Base-by-base conservation (phyloP, 2,113 vertebrate genomes). In the Toxotes jaculatrix region DNA sequence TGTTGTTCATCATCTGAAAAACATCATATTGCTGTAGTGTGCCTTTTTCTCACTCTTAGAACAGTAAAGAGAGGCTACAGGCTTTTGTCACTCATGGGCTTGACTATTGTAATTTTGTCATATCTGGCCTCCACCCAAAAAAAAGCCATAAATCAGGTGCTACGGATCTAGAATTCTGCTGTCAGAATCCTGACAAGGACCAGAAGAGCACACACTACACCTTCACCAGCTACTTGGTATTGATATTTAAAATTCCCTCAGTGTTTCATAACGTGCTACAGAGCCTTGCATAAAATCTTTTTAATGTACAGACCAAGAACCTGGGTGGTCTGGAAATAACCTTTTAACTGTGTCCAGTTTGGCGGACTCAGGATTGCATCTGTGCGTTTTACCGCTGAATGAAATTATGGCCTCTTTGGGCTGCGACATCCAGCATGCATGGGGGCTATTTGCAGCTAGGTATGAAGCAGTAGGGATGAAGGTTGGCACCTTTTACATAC, bases 61-160 rank as follows among this genome's bases (percentile, higher is more conserved):
- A 14, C 14, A 43, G 14, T 40, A 27, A 42, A 56, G 11, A 9
- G 17, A 63, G 7, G 56, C 55, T 38, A 31, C 40, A 36, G 42
- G n/a, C 47, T 36, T 53, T 65, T 57, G 65, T 69, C 23, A 60
- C 27, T 11, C 3, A 32, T 10, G 2, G 56, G 40, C 34, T 68
- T 55, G 6, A 65, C 21, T 42, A 40, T 13, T 66, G 4, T 65
- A 17, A 61, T 83, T 55, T 57, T 34, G 27, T 82, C 16, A 16
- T 74, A 55, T 72, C 56, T 57, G 64, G 8, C 43, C 40, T 60
- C 0, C 6, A 53, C 32, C 1, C 9, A 21, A 32, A 79, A 70
- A 79, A 70, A 59, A 67, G 45, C 65, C 60, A 82, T 69, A 53
- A 45, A 83, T 83, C 60, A 47, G 14, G 49, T 21, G 17, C 11